Base-by-base conservation (phyloP, 2,113 vertebrate genomes). In the Thryonomys swinderianus region DNA sequence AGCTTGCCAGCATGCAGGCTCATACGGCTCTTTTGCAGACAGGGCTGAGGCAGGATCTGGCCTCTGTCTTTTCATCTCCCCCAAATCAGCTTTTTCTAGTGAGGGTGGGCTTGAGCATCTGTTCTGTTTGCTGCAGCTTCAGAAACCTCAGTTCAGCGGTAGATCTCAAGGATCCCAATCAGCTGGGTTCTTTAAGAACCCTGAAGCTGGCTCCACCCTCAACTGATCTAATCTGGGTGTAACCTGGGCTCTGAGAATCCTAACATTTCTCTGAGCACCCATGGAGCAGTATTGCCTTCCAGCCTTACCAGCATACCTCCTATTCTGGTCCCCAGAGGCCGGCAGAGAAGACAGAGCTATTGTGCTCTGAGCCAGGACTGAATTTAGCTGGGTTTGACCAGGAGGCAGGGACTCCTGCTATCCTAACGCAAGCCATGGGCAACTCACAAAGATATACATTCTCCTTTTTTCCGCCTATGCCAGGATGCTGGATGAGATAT, bases 11-110 rank as follows among this genome's bases (percentile, higher is more conserved):
- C 32, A 59, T 0, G 20, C 21, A 42, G 45, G 45, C 12, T 61
- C 21, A 34, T 40, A 30, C 7, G 0, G 42, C 48, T 74, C 27
- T 51, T 57, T 51, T 1, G 3, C 0, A 30, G 55, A 51, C 1
- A 27, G 30, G 45, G 45, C 45, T 10, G 20, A n/a, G 82, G 82
- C 21, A 7, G 10, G 21, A 21, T 16, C 37, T 73, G 18, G 20
- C 3, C 59, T 51, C 10, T 53, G 61, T 48, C 5, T 17, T 34
- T 73, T 74, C 4, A 4, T 3, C 78, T 59, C 48, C 51, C 30
- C 23, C 20, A 25, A 4, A 74, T 32, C 7, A 1, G 7, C 5
- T 45, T n/a, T 62, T 51, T 82, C 67, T 40, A 48, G 48, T 34
- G 37, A 42, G 9, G 30, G 3, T 25, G 17, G 57, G 20, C 64